Percentiles rank a stretch among this genome's conserved stretches.
phyloP scores from a whole-genome alignment of 1,140 invertebrate species.

The Drosophila lowei region DNA sequence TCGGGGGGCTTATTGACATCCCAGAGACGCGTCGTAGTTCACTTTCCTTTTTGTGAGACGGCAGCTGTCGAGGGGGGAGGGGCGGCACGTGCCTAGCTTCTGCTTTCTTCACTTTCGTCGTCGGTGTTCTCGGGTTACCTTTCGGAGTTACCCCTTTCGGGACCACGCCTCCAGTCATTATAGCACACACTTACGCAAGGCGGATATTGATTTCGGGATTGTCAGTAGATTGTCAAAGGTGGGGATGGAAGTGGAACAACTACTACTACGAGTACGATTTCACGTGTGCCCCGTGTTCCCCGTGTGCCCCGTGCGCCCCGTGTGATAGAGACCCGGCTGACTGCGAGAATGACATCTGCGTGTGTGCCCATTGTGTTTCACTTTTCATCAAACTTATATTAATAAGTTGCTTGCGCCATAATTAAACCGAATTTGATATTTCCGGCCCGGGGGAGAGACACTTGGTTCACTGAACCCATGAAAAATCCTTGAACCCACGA shows the following conservation, averaged over 20 bases:
- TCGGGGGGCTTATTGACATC: slow-evolving; percentile 17
- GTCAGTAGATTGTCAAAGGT: background rate
- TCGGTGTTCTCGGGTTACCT: slow-evolving; percentile 60
- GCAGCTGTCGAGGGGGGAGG: slow-evolving; percentile 12
- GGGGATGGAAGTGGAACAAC: too few species aligned
- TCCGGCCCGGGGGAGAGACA: slow-evolving; percentile 54
- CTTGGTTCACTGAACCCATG: slow-evolving; percentile 68
- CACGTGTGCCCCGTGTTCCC: too few species aligned
- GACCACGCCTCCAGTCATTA: slow-evolving; percentile 68
- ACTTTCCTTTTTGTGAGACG: slow-evolving; percentile 54
- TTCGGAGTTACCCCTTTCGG: slow-evolving; percentile 13
- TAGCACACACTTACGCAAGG: slow-evolving; percentile 66
- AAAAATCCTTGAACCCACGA: slow-evolving; percentile 73
- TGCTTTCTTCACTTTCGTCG: slow-evolving; percentile 70
- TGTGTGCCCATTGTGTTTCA: slow-evolving; percentile 67
- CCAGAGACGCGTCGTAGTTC: slow-evolving; percentile 39
- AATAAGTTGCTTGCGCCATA: slow-evolving; percentile 68
- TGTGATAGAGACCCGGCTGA: too few species aligned
- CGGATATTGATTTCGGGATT: slow-evolving; percentile 71
- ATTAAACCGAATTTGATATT: slow-evolving; percentile 80
- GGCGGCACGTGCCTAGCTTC: slow-evolving; percentile 72
- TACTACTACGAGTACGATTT: too few species aligned
- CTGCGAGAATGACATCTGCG: slow-evolving; percentile 53
- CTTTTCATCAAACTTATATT: slow-evolving; percentile 80
- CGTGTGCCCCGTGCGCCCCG: too few species aligned